Conservation (phyloP, 1,140 invertebrate genomes). For the Teleogryllus occipitalis region DNA sequence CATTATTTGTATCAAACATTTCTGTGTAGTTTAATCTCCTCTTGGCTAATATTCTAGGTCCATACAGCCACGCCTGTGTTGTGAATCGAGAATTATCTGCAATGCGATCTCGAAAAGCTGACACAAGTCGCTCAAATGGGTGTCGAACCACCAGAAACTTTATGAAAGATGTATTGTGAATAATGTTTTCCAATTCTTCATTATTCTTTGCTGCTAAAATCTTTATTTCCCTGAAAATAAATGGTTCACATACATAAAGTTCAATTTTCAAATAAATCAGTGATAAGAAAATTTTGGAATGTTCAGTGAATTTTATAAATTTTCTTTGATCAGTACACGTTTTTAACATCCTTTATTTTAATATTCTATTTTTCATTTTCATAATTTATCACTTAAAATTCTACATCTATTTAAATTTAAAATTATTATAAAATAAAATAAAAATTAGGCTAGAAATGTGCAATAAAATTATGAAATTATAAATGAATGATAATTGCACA, state of each 20-base stretch:
- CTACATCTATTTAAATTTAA: neutral
- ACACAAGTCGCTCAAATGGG: constrained; percentile 43
- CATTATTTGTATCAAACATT: constrained; percentile 34
- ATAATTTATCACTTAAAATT: neutral
- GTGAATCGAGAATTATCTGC: constrained; percentile 38
- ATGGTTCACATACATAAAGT: too few species aligned
- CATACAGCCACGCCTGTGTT: constrained; percentile 37
- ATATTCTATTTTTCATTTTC: too few species aligned
- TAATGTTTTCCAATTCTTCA: constrained; percentile 27
- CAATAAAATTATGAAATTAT: neutral
- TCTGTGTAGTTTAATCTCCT: constrained; percentile 33
- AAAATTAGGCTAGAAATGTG: constrained; percentile 11
- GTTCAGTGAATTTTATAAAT: too few species aligned
- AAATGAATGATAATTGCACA: neutral
- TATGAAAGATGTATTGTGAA: constrained; percentile 29
- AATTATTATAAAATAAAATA: constrained; percentile 17
- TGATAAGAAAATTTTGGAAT: too few species aligned
- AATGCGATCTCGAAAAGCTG: constrained; percentile 43
- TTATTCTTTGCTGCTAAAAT: constrained; percentile 29
- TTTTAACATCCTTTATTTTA: too few species aligned
- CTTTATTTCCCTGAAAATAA: constrained; percentile 31
- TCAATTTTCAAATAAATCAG: too few species aligned
- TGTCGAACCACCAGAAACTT: constrained; percentile 42
- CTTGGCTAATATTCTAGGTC: constrained; percentile 35
- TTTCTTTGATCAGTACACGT: too few species aligned